Conservation (phyloP, 1,140 invertebrate species). For the Harlomillsia oculata region DNA sequence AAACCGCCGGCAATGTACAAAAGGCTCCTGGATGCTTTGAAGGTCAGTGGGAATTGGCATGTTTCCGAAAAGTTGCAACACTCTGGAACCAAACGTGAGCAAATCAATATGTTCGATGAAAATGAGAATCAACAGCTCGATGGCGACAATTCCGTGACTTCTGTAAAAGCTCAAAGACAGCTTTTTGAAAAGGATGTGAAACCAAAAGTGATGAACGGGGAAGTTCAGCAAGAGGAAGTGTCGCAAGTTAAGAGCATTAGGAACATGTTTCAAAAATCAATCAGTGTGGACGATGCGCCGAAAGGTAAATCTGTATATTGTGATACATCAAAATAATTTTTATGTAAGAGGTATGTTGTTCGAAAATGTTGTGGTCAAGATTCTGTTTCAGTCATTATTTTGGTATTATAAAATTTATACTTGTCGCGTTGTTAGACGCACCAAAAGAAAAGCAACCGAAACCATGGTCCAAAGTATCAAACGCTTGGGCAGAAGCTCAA, state of each 20-base stretch:
- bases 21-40: not conserved
- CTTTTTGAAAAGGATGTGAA: not conserved
- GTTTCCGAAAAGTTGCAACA: not conserved
- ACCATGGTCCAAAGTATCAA: no score
- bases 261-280: conserved; percentile 10
- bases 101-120: not conserved
- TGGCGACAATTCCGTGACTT: no score
- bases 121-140: not conserved
- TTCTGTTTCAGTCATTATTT: no score
- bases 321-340: no score
- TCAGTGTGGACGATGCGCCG: not conserved
- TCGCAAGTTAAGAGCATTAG: conserved; percentile 11
- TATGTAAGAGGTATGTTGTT: no score
- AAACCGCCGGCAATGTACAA: not conserved
- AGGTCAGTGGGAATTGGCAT: conserved; percentile 4
- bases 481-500: no score
- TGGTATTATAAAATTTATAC: no score
- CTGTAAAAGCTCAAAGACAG: not conserved
- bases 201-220: not conserved
- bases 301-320: no score
- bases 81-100: not conserved
- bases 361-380: no score
- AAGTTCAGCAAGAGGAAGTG: not conserved
- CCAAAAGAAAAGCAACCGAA: no score
- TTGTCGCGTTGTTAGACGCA: no score